Base-by-base conservation (phyloP, 2,113 vertebrate genomes). In the Rallus limicola region DNA sequence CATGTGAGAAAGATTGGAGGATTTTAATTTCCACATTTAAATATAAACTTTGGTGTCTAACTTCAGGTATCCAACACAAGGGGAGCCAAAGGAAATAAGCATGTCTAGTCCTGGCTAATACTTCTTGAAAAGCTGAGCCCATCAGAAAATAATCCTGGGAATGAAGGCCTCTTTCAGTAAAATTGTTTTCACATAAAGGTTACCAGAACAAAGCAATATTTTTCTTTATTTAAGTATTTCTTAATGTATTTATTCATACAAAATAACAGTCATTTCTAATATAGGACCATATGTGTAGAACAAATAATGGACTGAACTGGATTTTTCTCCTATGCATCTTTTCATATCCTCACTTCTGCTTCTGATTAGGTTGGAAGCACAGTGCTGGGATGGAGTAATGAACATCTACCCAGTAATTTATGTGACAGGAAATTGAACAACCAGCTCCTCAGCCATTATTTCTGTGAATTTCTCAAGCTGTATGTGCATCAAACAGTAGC, bases 391-490 rank as follows among this genome's bases (percentile, higher is more conserved):
- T 28, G 64, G 71, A 96, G 90, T 94, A 92, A 97, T 67, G 87
- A 92, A 82, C 29, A 72, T 59, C 92, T 90, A 82, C 69, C 29
- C 29, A 64, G 90, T 94, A 88, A 94, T 89, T 86, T 92, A 83
- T 83, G 93, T 95, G 96, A 97, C 95, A 97, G 97, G 94, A 98
- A 98, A 97, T 91, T 92, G 96, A 97, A 97, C 85, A 86, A 84
- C 85, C 85, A 81, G 46, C 90, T 55, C 81, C 89, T 89, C 20
- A 5, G 31, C 85, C 94, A 91, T 96, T 95, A 95, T 97, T 93
- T 92, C 88, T 82, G 76, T 25, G 80, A 75, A 82, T 95, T 90
- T 93, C 84, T 69, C 77, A 93, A 94, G 86, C 86, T 88, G 58
- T 83, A 96, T 96, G 93, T 93, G 93, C 84, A 97, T 95, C 88